Evolutionary conservation across 2,888 invertebrate species (phyloP), one percentile per base, ranked within the genome.

Genomic region (Disparrhopalites patrizii): DNA sequence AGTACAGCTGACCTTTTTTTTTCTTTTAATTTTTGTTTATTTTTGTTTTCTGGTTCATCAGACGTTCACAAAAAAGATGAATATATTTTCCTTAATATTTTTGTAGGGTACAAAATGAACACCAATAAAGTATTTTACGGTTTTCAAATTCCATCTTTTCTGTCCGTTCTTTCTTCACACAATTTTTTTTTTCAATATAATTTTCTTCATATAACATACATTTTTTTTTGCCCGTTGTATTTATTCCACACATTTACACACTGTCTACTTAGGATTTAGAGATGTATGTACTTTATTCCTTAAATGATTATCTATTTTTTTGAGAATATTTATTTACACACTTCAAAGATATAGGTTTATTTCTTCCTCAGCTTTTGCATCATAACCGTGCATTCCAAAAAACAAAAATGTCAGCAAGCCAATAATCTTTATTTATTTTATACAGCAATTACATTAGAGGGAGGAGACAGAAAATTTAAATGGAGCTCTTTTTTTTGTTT

Each of bases 31-130:
- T 25, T 3, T 23, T 47, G 47, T 47, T 47, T 47, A 47, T 47
- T 47, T 47, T 25, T 47, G 20, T 20, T 47, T 47, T 47, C 47
- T 47, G 20, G 47, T 47, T 47, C n/a, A n/a, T n/a, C 47, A 47
- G 47, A 47, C 47, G n/a, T n/a, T n/a, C n/a, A n/a, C n/a, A 20
- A 47, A 20, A 23, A 47, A 20, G 47, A 47, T 47, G 47, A 7
- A 47, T 47, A 47, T 15, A n/a, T n/a, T n/a, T n/a, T n/a, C n/a
- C n/a, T n/a, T n/a, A n/a, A n/a, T n/a, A n/a, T n/a, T n/a, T n/a
- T n/a, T n/a, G n/a, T n/a, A 33, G 56, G 56, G 31, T 56, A 56
- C 31, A 56, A 56, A 56, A 56, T 56, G 56, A 56, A 56, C 56
- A 56, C 56, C 31, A 56, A 56, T 18, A 54, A 54, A 31, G 54